These are phyloP conservation scores for Lynx canadensis DNA, from an alignment of 2,113 vertebrate species.

Conservation along the genomic window DNA sequence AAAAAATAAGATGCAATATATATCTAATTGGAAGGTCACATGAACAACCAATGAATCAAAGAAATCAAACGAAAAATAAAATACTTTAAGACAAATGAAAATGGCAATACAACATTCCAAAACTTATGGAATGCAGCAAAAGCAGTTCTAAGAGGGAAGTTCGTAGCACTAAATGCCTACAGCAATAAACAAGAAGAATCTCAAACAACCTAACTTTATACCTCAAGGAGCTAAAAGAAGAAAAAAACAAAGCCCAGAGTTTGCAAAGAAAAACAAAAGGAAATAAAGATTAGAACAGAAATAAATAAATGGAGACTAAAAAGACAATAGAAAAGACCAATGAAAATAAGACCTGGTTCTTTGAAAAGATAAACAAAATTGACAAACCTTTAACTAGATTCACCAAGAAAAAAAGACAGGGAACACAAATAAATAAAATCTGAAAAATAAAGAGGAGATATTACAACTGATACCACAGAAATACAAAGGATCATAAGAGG, in stretches of 20 bases:
- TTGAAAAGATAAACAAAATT: background rate
- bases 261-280: background rate
- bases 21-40: background rate
- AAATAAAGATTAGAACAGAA: background rate
- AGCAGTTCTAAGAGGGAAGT: background rate
- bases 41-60: background rate
- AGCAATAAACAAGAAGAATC: background rate
- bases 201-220: background rate
- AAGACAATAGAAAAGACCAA: background rate
- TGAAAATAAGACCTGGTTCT: background rate
- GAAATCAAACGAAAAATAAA: background rate
- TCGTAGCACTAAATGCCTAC: background rate
- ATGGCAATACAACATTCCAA: background rate
- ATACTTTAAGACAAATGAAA: background rate
- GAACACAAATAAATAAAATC: background rate
- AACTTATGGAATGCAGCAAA: background rate
- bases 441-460: background rate
- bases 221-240: background rate
- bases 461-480: background rate
- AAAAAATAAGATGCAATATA: background rate
- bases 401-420: background rate
- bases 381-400: background rate
- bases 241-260: background rate
- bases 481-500: background rate
- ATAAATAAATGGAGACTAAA: background rate